Evolutionary conservation across 2,888 invertebrate species (phyloP), one percentile per base, ranked within the genome.

Genomic region (Strigamia transsilvanica): DNA sequence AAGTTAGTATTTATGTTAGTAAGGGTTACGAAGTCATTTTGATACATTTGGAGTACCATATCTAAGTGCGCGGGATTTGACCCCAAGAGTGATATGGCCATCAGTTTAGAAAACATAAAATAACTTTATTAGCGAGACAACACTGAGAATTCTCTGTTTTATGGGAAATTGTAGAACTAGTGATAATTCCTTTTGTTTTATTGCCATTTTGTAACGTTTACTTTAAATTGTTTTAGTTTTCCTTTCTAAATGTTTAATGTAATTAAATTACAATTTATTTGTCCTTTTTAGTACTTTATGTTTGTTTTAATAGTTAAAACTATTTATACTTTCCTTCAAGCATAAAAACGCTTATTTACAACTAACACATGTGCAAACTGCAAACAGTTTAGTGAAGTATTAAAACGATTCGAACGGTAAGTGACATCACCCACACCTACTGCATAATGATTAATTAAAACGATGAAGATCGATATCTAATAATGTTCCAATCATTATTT

Each of bases 31-130:
- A 73, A 73, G 32, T 27, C 10, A 73, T 73, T 32, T 32, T 73
- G 73, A 27, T 73, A 73, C 73, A 73, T 73, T 73, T 32, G 73
- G 73, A 73, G 32, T 73, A 73, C 73, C 73, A 73, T 73, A 73
- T 32, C 73, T 13, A 73, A 73, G 73, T 73, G 73, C 73, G 73
- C 73, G 73, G 73, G 73, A 73, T 73, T 73, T 73, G 73, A 73
- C 73, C 73, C 73, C 73, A 73, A 73, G 27, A 32, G 12, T 56
- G 56, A 56, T 56, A 18, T 56, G 18, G 56, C 56, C 73, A 32
- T 73, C 27, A 73, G 73, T 73, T 27, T 27, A 15, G 73, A 27
- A 23, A 73, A 73, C 12, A 73, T n/a, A 73, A 73, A 73, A 13
- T 73, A 73, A 73, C 13, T 32, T 73, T 73, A 73, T 32, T 73